Evolutionary conservation across 2,797 vertebrate species (phyloP).

Genomic region (Anableps anableps): DNA sequence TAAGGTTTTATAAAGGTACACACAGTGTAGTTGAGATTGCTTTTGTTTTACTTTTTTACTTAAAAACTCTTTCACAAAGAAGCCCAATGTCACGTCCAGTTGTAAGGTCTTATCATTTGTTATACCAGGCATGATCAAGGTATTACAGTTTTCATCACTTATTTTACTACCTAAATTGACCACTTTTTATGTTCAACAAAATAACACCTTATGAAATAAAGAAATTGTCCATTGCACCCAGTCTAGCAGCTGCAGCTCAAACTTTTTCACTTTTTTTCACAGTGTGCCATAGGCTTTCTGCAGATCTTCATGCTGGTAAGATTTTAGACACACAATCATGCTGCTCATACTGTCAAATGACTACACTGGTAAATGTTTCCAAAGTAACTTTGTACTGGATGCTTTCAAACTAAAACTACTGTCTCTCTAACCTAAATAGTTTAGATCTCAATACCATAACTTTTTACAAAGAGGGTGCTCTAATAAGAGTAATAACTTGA

Average conservation of each 20-base stretch:
- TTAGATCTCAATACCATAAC: neutral
- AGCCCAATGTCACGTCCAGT: too few relatives aligned
- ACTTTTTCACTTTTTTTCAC: neutral
- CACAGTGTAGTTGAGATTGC: too few relatives aligned
- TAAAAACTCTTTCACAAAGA: too few relatives aligned
- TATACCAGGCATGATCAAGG: too few relatives aligned
- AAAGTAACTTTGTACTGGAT: neutral
- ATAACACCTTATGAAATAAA: too few relatives aligned
- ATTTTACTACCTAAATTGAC: too few relatives aligned
- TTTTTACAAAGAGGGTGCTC: neutral
- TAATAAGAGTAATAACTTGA: neutral
- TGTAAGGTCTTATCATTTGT: too few relatives aligned
- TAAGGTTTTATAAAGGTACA: too few relatives aligned
- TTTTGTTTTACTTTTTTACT: too few relatives aligned
- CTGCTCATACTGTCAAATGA: neutral
- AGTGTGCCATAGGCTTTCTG: neutral
- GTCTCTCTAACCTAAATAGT: neutral
- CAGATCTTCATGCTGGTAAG: neutral
- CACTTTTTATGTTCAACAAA: too few relatives aligned
- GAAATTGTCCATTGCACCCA: too few relatives aligned
- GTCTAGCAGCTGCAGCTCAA: neutral
- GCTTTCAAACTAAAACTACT: neutral
- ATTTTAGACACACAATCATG: neutral
- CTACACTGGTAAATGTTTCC: neutral
- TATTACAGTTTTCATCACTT: too few relatives aligned